Base-by-base conservation (phyloP, 2,113 vertebrate genomes). In the Stigmatopora argus region DNA sequence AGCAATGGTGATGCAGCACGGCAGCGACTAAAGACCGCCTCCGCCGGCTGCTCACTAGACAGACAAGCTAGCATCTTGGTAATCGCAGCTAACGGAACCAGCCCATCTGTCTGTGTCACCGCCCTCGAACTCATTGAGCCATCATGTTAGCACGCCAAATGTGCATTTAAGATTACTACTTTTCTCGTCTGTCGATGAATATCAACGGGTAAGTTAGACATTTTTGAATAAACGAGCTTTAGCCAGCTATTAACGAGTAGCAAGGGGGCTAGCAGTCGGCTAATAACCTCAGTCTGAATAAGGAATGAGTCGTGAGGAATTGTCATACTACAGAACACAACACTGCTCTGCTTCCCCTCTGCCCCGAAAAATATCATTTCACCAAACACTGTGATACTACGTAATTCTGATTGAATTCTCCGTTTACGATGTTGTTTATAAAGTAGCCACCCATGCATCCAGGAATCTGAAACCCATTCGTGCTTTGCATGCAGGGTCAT, bases 1-100 rank as follows among this genome's bases (percentile, higher is more conserved):
- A 79, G 73, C 89, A 83, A 82, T 68, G 82, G 74, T 83, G 87
- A 87, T 85, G 82, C 88, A 70, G 85, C 83, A 59, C 15, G 62
- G 65, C 66, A 34, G 59, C 67, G 52, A 59, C 69, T 63, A 15
- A 63, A 69, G 65, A 69, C 64, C 71, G 68, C 65, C 72, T 41
- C 9, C 57, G 47, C 65, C 80, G 71, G 71, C 67, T 49, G 26
- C 46, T 35, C 26, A 59, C 64, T 69, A 68, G 53, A 69, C 71
- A 69, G 78, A 78, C 77, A 70, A 72, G 64, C 64, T 83, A 78
- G 85, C 87, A 67, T 14, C 38, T 47, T 55, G 66, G 75, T 67
- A 56, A 23, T 35, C 61, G n/a, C 66, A 79, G 81, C 86, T 79
- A 72, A 64, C 64, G 49, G 41, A 61, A 45, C 59, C 59, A 61